Evolutionary conservation across 2,113 vertebrate genomes (phyloP), one percentile per base, ranked within the genome.

Genomic region (Syngnathus floridae): DNA sequence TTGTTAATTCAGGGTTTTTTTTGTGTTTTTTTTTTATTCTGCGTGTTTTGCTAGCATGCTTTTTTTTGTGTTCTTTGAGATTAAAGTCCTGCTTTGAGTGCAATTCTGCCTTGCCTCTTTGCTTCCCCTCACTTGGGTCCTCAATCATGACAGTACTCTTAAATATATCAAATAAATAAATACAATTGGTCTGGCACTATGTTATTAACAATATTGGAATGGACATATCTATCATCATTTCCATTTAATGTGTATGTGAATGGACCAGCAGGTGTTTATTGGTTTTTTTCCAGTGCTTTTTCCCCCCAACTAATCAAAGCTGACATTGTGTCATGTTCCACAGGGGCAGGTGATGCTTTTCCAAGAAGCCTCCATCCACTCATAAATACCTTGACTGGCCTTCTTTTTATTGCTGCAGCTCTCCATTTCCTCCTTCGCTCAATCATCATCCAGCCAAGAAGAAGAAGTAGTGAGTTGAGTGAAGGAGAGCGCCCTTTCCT

Each of bases 361-460:
- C 8, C 11, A 70, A 69, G 68, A 43, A 77, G 72, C 66, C 72
- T 66, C 67, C 67, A 45, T 63, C 48, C 26, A 67, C 69, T 69
- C 65, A 78, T 80, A 68, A 82, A 83, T 74, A 59, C 49, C 58
- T 59, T 65, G 72, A 71, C 46, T 64, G 75, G 36, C 21, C 63
- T 67, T 81, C 75, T 70, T 79, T 84, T 84, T 76, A 71, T 71
- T 58, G 74, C 68, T 56, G 66, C 76, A 76, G 68, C 75, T 78
- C 69, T 69, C 83, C 70, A 54, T 56, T 64, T 64, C 58, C 62
- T 74, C 59, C 66, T 75, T 73, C 67, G 70, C 70, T 79, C 79
- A 77, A 75, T 80, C 78, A 81, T 77, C 72, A 82, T 76, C 72
- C 76, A 71, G 60, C 75, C 67, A 66, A 80, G 69, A 79, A 26